phyloP scores from a whole-genome alignment of 2,113 vertebrate species.

The Toxostoma redivivum region DNA sequence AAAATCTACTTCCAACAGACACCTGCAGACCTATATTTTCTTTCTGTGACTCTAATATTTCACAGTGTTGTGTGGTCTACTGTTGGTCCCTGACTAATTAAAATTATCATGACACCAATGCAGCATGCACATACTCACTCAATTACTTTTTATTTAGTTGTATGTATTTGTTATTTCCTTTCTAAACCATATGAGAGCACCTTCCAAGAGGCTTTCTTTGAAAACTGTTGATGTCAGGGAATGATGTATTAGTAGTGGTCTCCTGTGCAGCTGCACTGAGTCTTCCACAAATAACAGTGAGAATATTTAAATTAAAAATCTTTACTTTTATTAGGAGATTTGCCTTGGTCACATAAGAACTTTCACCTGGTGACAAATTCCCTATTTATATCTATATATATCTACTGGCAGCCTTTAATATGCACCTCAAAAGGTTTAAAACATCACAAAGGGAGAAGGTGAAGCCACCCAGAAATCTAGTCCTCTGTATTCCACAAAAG shows the following conservation, averaged over 20 bases:
- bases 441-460: neutral
- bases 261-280: neutral
- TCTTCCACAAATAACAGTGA: neutral
- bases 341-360: neutral
- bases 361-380: neutral
- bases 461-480: neutral
- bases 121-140: neutral
- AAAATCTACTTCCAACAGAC: neutral
- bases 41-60: neutral
- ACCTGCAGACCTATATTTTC: neutral
- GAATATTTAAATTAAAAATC: neutral
- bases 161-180: neutral
- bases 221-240: neutral
- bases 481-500: neutral
- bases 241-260: neutral
- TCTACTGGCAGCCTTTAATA: neutral
- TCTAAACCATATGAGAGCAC: neutral
- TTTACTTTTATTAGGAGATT: constrained; percentile 4
- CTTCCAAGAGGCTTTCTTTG: neutral
- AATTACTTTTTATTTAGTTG: neutral
- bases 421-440: neutral
- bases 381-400: neutral
- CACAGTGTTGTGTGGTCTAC: neutral
- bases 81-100: neutral
- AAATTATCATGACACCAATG: neutral